A percentile compares a stretch with the other conserved stretches of the same genome.
phyloP scores from a whole-genome alignment of 2,888 invertebrate species.

The Phortica okadai region DNA sequence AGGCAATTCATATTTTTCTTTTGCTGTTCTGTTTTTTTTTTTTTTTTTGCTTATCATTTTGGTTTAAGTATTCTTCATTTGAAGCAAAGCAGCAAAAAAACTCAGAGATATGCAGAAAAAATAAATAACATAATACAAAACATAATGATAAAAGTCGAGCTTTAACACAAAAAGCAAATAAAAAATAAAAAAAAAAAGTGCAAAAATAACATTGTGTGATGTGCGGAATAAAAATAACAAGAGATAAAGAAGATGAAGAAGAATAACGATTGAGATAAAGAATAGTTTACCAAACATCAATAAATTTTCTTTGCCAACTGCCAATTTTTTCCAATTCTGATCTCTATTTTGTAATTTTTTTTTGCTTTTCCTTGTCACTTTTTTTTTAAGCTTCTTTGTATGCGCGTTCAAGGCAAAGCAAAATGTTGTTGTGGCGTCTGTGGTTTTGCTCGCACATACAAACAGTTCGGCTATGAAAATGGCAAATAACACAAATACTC shows the following conservation, averaged over 20 bases:
- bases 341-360: not conserved
- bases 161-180: not conserved
- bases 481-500: not conserved
- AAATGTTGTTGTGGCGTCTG: not conserved
- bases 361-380: not conserved
- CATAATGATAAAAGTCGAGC: too few species aligned
- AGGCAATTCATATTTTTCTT: too few species aligned
- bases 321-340: too few species aligned
- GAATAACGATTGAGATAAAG: slow-evolving; percentile 11
- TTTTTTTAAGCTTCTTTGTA: not conserved
- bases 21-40: too few species aligned
- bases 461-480: not conserved
- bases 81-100: too few species aligned
- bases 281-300: slow-evolving; percentile 23
- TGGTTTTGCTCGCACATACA: not conserved
- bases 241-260: not conserved
- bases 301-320: slow-evolving; percentile 9
- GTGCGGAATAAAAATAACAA: not conserved
- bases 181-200: not conserved
- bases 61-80: too few species aligned
- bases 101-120: too few species aligned
- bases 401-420: not conserved
- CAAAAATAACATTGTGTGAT: not conserved
- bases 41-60: too few species aligned
- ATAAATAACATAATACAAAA: too few species aligned